Base-by-base conservation (phyloP, 1,140 invertebrate genomes). In the Polypedilum vanderplanki region DNA sequence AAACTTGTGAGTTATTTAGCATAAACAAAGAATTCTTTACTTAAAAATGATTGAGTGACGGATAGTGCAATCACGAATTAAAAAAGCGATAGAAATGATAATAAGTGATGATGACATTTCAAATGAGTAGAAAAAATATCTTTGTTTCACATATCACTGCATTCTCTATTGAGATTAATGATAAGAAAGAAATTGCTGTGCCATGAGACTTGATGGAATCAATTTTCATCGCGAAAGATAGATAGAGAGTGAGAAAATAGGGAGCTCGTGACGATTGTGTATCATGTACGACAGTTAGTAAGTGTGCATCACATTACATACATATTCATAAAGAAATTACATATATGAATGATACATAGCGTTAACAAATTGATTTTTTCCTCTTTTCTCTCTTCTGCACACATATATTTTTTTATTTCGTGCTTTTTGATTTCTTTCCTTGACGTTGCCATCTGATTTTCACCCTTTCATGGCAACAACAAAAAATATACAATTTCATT, bases 151-250 rank as follows among this genome's bases (percentile, higher is more conserved):
- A 24, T 20, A 46, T 46, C 33, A 64, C n/a, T 41, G 46, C 73
- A 41, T 24, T 40, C 75, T 74, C 7, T 74, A 75, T 74, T 74
- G 40, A 40, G 17, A 75, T 57, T 70, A 73, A 75, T 33, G 65
- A 75, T 64, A 57, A 41, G 40, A 40, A 65, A 24, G 74, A 75
- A 24, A 41, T 33, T 33, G 24, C 57, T 22, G 9, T 41, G n/a
- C 41, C 22, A 57, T 74, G 41, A 74, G 40, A 41, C 41, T 40
- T 41, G 7, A 18, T 18, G 65, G 65, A 70, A 70, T 70, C 65
- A 73, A 74, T 75, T 76, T 67, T 76, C 73, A n/a, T n/a, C n/a
- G n/a, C n/a, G n/a, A n/a, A n/a, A n/a, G n/a, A n/a, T n/a, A n/a
- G n/a, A n/a, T n/a, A n/a, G n/a, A n/a, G n/a, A 65, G 46, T n/a